Evolutionary conservation across 1,140 invertebrate species (phyloP), one percentile per base, ranked within the genome.

Genomic region (Akabosia matsudoensis): DNA sequence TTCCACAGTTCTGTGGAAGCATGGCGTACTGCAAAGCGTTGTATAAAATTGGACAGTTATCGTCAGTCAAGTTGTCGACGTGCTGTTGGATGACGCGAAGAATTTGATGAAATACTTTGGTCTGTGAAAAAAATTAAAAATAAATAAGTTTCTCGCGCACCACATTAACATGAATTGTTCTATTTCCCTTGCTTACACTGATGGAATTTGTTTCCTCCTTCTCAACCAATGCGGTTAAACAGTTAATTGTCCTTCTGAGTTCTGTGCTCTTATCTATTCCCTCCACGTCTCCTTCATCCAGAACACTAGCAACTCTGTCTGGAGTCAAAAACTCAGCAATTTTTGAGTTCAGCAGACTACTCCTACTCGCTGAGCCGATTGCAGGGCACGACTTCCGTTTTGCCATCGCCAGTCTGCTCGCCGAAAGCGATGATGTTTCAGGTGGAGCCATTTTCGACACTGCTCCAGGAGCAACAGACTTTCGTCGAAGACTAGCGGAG

Each of bases 71-170:
- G 3, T 2, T 31, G n/a, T 67, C 61, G 13, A 67, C 61, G 31
- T 67, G 61, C 26, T 24, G 2, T n/a, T 67, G 24, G n/a, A 67
- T 7, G 14, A 7, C n/a, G 24, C n/a, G 10, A 13, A 67, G 22
- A 13, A 67, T 31, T 4, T 31, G 13, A 2, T 7, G 10, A 30
- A 67, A 67, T 4, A 61, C 54, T 16, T 14, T 61, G 4, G 4
- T 61, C 54, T 45, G 37, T 61, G 24, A 7, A 61, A 14, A 61
- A 61, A n/a, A 51, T 51, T 61, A 61, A 61, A 10, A 61, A 61
- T 22, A 22, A 61, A 61, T 10, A 24, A 61, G n/a, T 51, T 51
- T 13, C 45, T 51, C n/a, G 10, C 10, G n/a, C 10, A 51, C n/a
- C 45, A 51, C 45, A 51, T n/a, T n/a, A 51, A 13, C 45, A 51